A percentile compares a stretch with the other conserved stretches of the same genome.
These are phyloP conservation scores for Hofmannophila pseudospretella DNA, from an alignment of 2,888 invertebrate genomes.

Conservation along the genomic window DNA sequence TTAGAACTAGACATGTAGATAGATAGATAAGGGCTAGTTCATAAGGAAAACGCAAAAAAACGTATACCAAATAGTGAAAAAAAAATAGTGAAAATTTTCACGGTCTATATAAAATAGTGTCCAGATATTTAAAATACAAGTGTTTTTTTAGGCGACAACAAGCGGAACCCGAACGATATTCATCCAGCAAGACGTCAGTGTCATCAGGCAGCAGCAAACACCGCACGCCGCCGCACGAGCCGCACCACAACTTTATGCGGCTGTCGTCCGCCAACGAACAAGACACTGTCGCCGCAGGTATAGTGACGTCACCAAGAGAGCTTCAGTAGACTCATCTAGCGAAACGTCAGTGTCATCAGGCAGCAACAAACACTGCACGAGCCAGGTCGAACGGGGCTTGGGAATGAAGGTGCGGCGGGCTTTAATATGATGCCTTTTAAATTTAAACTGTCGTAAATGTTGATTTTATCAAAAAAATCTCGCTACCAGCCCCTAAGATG, in stretches of 20 bases:
- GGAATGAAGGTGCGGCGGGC: too few species aligned
- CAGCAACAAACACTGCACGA: conserved; percentile 53
- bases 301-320: too few species aligned
- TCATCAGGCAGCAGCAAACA: conserved; percentile 60
- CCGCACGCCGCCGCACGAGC: conserved; percentile 46
- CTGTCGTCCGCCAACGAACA: conserved; percentile 63
- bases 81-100: too few species aligned
- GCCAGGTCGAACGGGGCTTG: conserved; percentile 48
- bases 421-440: too few species aligned
- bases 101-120: too few species aligned
- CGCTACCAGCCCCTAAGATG: too few species aligned
- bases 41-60: too few species aligned
- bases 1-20: too few species aligned
- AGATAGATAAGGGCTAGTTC: too few species aligned
- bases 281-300: conserved; percentile 64
- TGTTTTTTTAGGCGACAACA: conserved; percentile 52
- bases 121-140: neutral
- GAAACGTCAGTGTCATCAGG: conserved; percentile 61
- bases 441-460: too few species aligned
- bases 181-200: conserved; percentile 59
- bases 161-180: conserved; percentile 68
- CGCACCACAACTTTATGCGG: conserved; percentile 56
- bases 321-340: conserved; percentile 54
- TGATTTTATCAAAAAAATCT: too few species aligned
- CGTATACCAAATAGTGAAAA: too few species aligned